Percentiles rank a stretch among this genome's conserved stretches.
These are phyloP conservation scores for Formicarius rufipectus DNA, from an alignment of 2,113 vertebrate species.

Conservation along the genomic window DNA sequence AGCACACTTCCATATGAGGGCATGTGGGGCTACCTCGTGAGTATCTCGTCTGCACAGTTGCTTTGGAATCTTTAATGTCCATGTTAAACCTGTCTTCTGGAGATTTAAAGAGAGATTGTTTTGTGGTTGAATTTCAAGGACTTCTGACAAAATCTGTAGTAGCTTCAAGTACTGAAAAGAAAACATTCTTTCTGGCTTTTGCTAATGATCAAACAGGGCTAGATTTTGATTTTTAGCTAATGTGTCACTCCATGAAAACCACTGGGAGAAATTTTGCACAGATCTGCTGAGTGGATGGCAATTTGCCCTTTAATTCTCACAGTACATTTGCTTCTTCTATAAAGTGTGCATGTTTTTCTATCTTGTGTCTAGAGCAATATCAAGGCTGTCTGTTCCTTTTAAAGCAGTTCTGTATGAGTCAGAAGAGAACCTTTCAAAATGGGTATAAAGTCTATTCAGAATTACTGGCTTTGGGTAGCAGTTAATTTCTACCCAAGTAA, in stretches of 20 bases:
- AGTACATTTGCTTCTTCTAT: background rate
- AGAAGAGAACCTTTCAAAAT: background rate
- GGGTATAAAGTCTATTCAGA: background rate
- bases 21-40: fast-evolving
- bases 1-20: background rate
- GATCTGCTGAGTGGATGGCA: constrained; percentile 14
- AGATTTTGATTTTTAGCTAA: constrained; percentile 18
- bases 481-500: background rate
- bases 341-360: background rate
- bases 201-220: background rate
- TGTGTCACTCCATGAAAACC: background rate
- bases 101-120: background rate
- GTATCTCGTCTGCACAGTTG: background rate
- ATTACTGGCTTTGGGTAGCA: background rate
- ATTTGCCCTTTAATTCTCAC: constrained; percentile 5
- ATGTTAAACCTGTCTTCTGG: background rate
- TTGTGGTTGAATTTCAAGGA: background rate
- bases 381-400: background rate
- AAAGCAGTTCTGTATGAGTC: background rate
- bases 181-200: background rate
- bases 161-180: background rate
- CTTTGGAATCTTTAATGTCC: background rate
- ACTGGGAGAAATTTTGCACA: background rate
- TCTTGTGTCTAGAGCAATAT: background rate
- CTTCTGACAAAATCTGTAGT: background rate